Evolutionary conservation across 1,140 invertebrate species (phyloP).

Genomic region (Zaprionus vittiger): DNA sequence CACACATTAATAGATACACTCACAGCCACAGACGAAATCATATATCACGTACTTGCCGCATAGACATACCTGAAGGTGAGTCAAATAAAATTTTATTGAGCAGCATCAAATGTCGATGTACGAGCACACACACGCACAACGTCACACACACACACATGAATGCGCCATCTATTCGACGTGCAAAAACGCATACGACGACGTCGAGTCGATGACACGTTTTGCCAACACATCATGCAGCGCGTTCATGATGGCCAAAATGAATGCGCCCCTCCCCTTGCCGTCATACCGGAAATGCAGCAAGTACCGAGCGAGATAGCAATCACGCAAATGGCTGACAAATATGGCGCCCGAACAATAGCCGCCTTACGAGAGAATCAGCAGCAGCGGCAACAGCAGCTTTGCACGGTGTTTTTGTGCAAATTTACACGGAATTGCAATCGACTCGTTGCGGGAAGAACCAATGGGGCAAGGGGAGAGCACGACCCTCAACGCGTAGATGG

Average conservation of each 20-base stretch:
- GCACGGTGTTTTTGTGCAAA: constrained; percentile 63
- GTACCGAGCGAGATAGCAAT: constrained; percentile 16
- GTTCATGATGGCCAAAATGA: constrained; percentile 60
- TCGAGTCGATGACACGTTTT: constrained; percentile 67
- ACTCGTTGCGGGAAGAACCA: constrained; percentile 9
- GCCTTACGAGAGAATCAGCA: constrained; percentile 10
- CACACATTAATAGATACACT: constrained; percentile 1
- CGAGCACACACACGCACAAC: not conserved
- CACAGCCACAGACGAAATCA: constrained; percentile 9
- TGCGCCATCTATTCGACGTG: constrained; percentile 10
- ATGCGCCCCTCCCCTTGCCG: constrained; percentile 52
- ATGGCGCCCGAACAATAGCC: constrained; percentile 51
- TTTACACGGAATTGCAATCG: constrained; percentile 60
- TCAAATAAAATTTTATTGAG: constrained; percentile 68
- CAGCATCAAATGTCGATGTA: constrained; percentile 25
- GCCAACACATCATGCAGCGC: constrained; percentile 71
- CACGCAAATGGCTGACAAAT: constrained; percentile 62
- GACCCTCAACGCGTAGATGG: not conserved
- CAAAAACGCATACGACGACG: not conserved
- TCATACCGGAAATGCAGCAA: constrained; percentile 64
- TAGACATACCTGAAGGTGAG: constrained; percentile 1
- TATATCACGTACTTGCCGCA: constrained; percentile 20
- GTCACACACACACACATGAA: not conserved
- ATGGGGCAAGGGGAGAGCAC: not conserved
- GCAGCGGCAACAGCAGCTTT: constrained; percentile 15